Evolutionary conservation across 1,140 invertebrate species (phyloP).

Genomic region (Aphis gossypii): DNA sequence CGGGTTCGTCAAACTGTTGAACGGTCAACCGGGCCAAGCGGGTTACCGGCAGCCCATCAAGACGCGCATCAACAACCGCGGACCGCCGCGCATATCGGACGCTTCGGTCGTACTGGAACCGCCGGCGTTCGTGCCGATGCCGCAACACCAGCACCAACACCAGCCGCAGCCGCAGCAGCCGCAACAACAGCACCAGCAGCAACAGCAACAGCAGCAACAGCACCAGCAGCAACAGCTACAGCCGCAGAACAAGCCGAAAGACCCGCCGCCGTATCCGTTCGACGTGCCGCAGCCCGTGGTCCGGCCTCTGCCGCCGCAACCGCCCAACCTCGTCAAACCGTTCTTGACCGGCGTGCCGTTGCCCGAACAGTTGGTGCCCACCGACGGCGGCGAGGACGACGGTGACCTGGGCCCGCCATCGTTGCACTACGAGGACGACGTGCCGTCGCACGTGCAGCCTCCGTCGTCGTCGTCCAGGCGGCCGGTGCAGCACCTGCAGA

Average conservation of each 20-base stretch:
- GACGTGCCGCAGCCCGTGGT: slow-evolving; percentile 68
- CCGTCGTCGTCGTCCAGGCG: slow-evolving; percentile 19
- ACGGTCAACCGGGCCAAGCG: slow-evolving; percentile 76
- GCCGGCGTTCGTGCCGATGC: slow-evolving; percentile 61
- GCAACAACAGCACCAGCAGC: background rate
- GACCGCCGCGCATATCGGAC: slow-evolving; percentile 82
- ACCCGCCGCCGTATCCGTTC: slow-evolving; percentile 74
- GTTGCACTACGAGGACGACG: background rate
- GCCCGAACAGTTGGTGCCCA: slow-evolving; percentile 77
- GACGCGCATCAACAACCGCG: slow-evolving; percentile 85
- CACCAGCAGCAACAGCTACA: background rate
- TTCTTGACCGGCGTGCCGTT: slow-evolving; percentile 75
- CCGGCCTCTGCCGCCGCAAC: slow-evolving; percentile 62
- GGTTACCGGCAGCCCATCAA: slow-evolving; percentile 66
- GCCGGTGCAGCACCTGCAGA: slow-evolving; percentile 22
- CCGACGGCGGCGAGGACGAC: slow-evolving; percentile 30
- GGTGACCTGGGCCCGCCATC: background rate
- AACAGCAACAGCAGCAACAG: background rate
- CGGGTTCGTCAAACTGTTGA: slow-evolving; percentile 85
- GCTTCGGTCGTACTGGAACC: slow-evolving; percentile 76
- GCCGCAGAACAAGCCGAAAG: slow-evolving; percentile 60
- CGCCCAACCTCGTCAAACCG: slow-evolving; percentile 66
- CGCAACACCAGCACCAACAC: slow-evolving; percentile 43
- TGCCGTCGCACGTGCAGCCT: background rate
- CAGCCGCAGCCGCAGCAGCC: background rate